Conservation (phyloP, 1,140 invertebrate genomes). For the Drosophila suzukii region DNA sequence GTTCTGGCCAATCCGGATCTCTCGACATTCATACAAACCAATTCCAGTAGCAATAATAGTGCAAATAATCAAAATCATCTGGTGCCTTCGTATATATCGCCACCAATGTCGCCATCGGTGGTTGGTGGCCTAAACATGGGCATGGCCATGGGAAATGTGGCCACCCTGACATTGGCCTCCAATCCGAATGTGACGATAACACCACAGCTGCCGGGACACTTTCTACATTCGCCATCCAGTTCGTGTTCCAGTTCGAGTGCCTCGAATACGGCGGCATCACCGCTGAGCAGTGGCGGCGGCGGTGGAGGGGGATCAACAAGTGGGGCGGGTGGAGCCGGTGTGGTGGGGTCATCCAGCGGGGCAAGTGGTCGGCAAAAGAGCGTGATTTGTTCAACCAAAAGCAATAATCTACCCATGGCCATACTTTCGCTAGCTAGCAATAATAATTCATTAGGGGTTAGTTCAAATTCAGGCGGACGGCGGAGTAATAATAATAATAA, state of each 20-base stretch:
- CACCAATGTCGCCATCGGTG: conserved; percentile 79
- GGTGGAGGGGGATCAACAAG: conserved; percentile 1
- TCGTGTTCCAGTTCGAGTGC: conserved; percentile 64
- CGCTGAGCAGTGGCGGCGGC: conserved; percentile 36
- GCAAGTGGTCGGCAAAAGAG: conserved; percentile 63
- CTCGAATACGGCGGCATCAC: conserved; percentile 71
- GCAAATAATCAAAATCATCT: conserved; percentile 21
- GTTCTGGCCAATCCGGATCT: conserved; percentile 82
- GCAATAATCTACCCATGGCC: conserved; percentile 64
- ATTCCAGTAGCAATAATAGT: conserved; percentile 39
- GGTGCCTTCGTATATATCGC: conserved; percentile 76
- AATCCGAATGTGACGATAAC: conserved; percentile 81
- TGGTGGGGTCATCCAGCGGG: background rate
- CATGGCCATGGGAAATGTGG: conserved; percentile 43
- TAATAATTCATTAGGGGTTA: conserved; percentile 2
- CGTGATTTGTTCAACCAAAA: conserved; percentile 79
- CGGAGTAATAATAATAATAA: background rate
- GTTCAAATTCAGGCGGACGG: conserved; percentile 4
- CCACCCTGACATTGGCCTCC: conserved; percentile 68
- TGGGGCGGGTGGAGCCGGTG: conserved; percentile 9
- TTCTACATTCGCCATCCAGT: conserved; percentile 72
- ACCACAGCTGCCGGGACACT: conserved; percentile 77
- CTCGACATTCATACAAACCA: conserved; percentile 80
- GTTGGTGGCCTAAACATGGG: conserved; percentile 35
- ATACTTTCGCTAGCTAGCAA: conserved; percentile 55